These are phyloP conservation scores for Halocynthia aurantium DNA, from an alignment of 23 tunicate species.

Conservation along the genomic window DNA sequence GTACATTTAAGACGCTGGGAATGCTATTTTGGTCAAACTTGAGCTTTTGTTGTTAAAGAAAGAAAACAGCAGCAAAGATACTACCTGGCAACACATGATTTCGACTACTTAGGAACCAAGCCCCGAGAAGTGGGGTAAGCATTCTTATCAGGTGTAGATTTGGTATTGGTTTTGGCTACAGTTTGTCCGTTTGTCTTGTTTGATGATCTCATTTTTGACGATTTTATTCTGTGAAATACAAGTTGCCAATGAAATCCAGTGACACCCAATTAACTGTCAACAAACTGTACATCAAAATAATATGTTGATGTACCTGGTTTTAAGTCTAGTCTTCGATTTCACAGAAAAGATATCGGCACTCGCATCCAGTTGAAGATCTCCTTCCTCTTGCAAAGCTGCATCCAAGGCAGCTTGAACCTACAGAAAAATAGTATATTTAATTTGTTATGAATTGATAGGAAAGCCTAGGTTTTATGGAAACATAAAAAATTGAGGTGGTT, in stretches of 20 bases:
- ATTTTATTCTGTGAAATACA: constrained; percentile 17
- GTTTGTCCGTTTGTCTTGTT: constrained; percentile 5
- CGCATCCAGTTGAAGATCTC: constrained; percentile 76
- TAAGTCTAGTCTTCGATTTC: constrained; percentile 22
- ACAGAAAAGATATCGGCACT: constrained; percentile 50
- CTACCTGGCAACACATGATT: no score
- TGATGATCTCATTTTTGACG: constrained; percentile 14
- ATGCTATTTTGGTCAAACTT: no score
- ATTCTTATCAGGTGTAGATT: not conserved
- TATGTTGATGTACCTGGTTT: constrained; percentile 2
- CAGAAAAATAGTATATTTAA: not conserved
- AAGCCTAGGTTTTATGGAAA: no score
- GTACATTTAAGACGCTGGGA: no score
- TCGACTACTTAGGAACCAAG: constrained; percentile 37
- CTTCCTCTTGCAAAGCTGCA: constrained; percentile 91
- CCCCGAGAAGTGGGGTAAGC: constrained; percentile 56
- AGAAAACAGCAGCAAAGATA: no score
- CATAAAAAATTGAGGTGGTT: no score
- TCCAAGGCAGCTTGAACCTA: constrained; percentile 95
- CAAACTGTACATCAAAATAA: no score
- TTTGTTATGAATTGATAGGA: no score
- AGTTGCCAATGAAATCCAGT: not conserved
- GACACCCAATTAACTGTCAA: no score
- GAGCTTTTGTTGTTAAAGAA: no score
- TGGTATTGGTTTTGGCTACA: no score